phyloP scores from a whole-genome alignment of 2,888 invertebrate genomes.

The Diarsia mendica region DNA sequence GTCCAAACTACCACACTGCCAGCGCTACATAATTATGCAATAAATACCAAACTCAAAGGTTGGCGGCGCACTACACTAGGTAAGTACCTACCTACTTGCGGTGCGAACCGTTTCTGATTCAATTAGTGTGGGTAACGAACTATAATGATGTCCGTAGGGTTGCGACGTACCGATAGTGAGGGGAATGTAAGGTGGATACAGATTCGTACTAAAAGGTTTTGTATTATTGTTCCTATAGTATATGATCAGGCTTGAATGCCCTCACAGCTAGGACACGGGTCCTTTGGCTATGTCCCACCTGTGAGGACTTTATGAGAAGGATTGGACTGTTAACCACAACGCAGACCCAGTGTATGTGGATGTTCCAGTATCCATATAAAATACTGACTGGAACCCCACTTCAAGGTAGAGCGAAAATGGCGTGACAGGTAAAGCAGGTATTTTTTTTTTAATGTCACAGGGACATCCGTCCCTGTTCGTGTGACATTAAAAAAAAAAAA shows the following conservation, averaged over 20 bases:
- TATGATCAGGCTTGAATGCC: no score
- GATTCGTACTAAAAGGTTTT: not conserved
- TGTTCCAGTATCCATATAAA: no score
- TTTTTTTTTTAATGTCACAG: no score
- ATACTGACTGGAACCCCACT: not conserved
- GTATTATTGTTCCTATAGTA: not conserved
- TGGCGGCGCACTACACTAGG: slow-evolving; percentile 22
- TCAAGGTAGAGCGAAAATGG: not conserved
- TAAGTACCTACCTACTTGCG: slow-evolving; percentile 56
- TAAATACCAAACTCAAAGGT: slow-evolving; percentile 54
- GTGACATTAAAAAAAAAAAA: no score
- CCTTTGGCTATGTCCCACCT: no score
- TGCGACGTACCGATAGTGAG: slow-evolving; percentile 23
- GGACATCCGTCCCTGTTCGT: no score
- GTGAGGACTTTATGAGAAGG: no score
- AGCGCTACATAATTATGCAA: slow-evolving; percentile 14
- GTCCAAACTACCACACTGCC: not conserved
- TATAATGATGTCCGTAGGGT: slow-evolving; percentile 66
- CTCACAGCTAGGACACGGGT: no score
- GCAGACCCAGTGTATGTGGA: no score
- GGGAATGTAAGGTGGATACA: not conserved
- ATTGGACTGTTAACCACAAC: no score
- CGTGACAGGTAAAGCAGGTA: not conserved
- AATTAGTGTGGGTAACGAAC: slow-evolving; percentile 75
- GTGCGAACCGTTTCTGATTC: slow-evolving; percentile 64